These are phyloP conservation scores for Rhinoraja longicauda DNA, from an alignment of 2,797 vertebrate species.

Conservation along the genomic window DNA sequence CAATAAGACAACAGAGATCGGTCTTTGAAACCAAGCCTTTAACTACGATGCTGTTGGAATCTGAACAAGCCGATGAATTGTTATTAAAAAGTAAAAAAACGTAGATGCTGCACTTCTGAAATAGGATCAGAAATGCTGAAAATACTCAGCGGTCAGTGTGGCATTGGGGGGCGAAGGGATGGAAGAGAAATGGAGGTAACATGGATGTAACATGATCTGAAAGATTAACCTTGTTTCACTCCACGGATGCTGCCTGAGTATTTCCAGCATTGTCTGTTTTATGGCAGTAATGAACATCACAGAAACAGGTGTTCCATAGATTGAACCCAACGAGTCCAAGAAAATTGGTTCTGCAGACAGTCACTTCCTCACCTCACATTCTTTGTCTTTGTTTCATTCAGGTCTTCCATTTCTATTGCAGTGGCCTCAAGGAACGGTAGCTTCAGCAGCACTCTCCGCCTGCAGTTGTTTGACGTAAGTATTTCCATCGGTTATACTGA, in stretches of 20 bases:
- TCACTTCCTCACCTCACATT: neutral
- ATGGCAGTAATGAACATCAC: neutral
- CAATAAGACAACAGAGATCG: neutral
- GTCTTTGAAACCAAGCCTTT: neutral
- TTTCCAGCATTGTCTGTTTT: no score
- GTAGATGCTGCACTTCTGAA: no score
- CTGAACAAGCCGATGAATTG: neutral
- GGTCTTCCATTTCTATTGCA: conserved; percentile 67
- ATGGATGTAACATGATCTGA: no score
- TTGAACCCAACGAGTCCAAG: neutral
- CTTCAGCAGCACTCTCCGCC: conserved; percentile 62
- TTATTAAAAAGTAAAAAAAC: no score
- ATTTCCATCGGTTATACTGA: neutral
- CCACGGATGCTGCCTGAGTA: no score
- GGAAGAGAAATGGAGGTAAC: no score
- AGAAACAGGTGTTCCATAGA: neutral
- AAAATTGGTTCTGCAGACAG: neutral
- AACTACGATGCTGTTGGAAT: neutral
- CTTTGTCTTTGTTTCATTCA: conserved; percentile 42
- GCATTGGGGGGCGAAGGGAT: no score
- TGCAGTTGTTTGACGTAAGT: conserved; percentile 64
- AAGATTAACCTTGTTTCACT: no score
- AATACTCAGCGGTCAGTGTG: no score
- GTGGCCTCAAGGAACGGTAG: conserved; percentile 64
- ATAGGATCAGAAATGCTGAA: no score